Evolutionary conservation across 2,113 vertebrate genomes (phyloP), one percentile per base, ranked within the genome.

Genomic region (Agapornis roseicollis): DNA sequence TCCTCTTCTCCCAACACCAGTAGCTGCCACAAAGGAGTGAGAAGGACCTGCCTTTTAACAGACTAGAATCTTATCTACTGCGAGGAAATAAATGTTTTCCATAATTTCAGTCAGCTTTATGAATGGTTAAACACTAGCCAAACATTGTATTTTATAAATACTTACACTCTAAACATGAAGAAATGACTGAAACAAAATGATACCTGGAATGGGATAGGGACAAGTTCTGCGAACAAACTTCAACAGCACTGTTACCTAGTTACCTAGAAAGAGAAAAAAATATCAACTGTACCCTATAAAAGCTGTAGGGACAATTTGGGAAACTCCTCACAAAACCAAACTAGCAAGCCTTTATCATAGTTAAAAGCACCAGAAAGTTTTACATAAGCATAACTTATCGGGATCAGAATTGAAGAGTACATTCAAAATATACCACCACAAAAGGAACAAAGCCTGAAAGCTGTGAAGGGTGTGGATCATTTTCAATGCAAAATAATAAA

Each of bases 401-500:
- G 72, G 68, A 80, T 52, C 22, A 60, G 42, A 90, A 76, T 22
- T 61, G 24, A 68, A 23, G 35, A 68, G 15, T 12, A 11, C 14
- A 33, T 95, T 82, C 52, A 31, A 85, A 97, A 58, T 37, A 60
- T 1, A 58, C 24, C 10, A 66, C 70, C 46, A 50, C 74, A 69
- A 83, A 83, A 80, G 63, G 53, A 73, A 72, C 47, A 74, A 73
- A 81, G 15, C 11, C 44, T 63, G 49, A 69, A 80, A 35, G 17
- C 20, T 71, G 52, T 79, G 52, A 89, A 84, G 79, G 73, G 65
- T 68, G 69, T 79, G 56, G 52, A 49, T 90, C 19, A 92, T 94
- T 93, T 96, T 44, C 95, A 94, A 84, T 79, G 84, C 83, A 88
- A 95, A 95, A 47, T 55, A 42, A 71, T 78, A 80, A 29, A 3